These are phyloP conservation scores for Brachyptera putata DNA, from an alignment of 2,888 invertebrate species.

Conservation along the genomic window DNA sequence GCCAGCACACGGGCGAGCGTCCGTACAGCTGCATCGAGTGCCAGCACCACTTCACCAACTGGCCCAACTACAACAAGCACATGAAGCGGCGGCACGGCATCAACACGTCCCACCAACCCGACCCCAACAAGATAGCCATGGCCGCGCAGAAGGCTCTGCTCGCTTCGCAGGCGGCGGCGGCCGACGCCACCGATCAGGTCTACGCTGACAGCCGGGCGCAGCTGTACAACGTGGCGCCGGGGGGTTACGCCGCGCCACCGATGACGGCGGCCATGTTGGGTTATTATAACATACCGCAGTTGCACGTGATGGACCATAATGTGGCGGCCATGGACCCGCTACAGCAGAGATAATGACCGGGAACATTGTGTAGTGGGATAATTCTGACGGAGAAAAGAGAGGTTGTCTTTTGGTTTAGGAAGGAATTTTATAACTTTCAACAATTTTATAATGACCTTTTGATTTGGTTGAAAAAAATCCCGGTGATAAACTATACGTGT, in stretches of 20 bases:
- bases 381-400: too few species aligned
- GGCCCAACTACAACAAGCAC: conserved; percentile 80
- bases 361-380: too few species aligned
- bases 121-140: conserved; percentile 31
- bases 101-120: conserved; percentile 49
- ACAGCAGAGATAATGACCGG: too few species aligned
- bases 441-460: too few species aligned
- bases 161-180: not conserved
- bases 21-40: conserved; percentile 71
- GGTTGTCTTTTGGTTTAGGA: too few species aligned
- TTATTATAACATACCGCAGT: conserved; percentile 28
- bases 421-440: too few species aligned
- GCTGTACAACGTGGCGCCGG: conserved; percentile 21
- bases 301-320: too few species aligned
- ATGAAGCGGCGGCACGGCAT: conserved; percentile 70
- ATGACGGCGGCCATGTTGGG: conserved; percentile 26
- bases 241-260: conserved; percentile 1
- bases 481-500: too few species aligned
- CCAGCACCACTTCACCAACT: conserved; percentile 70
- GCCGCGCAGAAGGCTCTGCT: conserved; percentile 24
- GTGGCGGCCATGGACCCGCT: too few species aligned
- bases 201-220: conserved; percentile 9
- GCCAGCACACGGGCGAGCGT: conserved; percentile 64
- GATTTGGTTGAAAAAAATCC: too few species aligned
- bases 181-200: conserved; percentile 15